These are phyloP conservation scores for Scaptomyza flava DNA, from an alignment of 2,888 invertebrate genomes.

Conservation along the genomic window DNA sequence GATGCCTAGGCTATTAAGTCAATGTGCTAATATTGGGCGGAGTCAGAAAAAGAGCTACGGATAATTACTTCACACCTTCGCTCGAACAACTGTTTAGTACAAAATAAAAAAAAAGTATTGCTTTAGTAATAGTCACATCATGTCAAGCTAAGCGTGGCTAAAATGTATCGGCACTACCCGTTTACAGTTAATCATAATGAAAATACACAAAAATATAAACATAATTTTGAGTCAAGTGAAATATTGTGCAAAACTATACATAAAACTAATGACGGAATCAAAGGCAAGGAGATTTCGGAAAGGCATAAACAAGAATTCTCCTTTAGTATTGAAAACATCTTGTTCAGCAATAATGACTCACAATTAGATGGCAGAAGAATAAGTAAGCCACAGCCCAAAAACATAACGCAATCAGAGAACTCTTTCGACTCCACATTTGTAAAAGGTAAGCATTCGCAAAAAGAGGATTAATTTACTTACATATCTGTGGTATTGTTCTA, in stretches of 20 bases:
- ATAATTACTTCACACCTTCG: constrained; percentile 19
- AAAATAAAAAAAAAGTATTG: constrained; percentile 4
- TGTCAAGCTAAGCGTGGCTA: constrained; percentile 23
- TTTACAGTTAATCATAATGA: background rate
- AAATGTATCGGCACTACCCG: constrained; percentile 28
- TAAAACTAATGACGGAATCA: background rate
- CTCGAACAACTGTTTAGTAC: constrained; percentile 11
- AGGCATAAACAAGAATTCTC: constrained; percentile 9
- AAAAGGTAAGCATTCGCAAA: constrained; percentile 19
- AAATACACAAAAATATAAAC: background rate
- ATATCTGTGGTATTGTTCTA: background rate
- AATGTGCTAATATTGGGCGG: constrained; percentile 69
- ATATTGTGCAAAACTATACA: constrained; percentile 7
- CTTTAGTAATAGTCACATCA: constrained; percentile 28
- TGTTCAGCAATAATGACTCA: constrained; percentile 31
- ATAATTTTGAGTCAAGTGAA: constrained; percentile 22
- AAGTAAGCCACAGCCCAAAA: constrained; percentile 1
- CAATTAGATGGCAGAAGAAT: background rate
- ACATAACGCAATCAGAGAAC: constrained; percentile 5
- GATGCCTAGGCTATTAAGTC: background rate
- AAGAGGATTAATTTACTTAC: no score
- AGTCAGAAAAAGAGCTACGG: constrained; percentile 44
- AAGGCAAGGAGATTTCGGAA: constrained; percentile 5
- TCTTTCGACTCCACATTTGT: background rate
- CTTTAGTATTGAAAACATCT: constrained; percentile 48